These are phyloP conservation scores for Laterallus jamaicensis DNA, from an alignment of 2,113 vertebrate genomes.

Conservation along the genomic window DNA sequence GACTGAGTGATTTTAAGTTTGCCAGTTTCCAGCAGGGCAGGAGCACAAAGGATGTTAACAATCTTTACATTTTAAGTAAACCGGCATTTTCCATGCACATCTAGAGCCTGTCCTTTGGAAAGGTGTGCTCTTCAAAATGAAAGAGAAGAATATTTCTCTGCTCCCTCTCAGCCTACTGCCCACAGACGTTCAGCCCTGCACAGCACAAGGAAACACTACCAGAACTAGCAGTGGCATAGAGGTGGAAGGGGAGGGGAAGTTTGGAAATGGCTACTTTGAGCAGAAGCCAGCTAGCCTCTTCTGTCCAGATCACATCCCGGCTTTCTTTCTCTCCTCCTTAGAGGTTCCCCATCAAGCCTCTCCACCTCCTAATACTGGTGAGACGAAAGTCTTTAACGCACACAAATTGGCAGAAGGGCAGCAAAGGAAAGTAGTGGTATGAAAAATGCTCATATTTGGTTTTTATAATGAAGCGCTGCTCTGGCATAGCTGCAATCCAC, in stretches of 20 bases:
- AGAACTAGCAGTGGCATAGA: not conserved
- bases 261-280: not conserved
- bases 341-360: not conserved
- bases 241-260: too few relatives aligned
- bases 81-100: not conserved
- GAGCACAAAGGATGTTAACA: slow-evolving; percentile 7
- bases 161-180: not conserved
- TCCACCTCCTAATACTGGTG: rapidly evolving
- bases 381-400: not conserved
- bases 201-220: not conserved
- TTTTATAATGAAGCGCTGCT: not conserved
- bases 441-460: not conserved
- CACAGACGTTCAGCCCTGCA: not conserved
- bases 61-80: not conserved
- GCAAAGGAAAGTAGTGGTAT: not conserved
- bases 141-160: not conserved
- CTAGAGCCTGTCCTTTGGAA: not conserved
- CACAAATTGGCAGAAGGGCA: not conserved
- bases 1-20: not conserved
- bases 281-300: not conserved
- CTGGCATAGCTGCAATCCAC: not conserved
- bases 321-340: not conserved
- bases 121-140: not conserved
- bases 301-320: not conserved
- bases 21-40: not conserved